A percentile compares a stretch with the other conserved stretches of the same genome.
Evolutionary conservation across 2,797 vertebrate genomes (phyloP).

Genomic region (Crenuchus spilurus): DNA sequence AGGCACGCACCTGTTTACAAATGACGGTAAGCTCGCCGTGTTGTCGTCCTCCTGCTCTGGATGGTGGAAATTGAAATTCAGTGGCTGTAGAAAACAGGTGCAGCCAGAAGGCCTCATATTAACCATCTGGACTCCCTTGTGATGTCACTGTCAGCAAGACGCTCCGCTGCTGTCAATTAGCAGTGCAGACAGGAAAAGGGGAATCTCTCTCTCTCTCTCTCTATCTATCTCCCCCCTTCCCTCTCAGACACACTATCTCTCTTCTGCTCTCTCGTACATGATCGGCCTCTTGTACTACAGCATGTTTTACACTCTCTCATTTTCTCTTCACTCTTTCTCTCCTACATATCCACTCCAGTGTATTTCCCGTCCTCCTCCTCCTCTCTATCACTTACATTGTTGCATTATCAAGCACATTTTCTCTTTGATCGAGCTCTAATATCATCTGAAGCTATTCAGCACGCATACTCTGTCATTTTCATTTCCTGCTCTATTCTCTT

Average conservation of each 20-base stretch:
- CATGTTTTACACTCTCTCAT: slow-evolving; percentile 42
- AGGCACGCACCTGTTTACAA: slow-evolving; percentile 47
- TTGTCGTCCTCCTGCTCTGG: slow-evolving; percentile 27
- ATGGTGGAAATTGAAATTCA: slow-evolving; percentile 53
- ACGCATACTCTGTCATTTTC: background rate
- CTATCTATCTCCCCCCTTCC: slow-evolving; percentile 25
- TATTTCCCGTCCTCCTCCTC: background rate
- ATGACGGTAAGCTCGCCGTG: slow-evolving; percentile 28
- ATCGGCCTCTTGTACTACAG: slow-evolving; percentile 33
- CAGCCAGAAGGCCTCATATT: slow-evolving; percentile 58
- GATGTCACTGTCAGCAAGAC: slow-evolving; percentile 58
- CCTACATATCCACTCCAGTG: background rate
- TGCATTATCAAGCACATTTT: background rate
- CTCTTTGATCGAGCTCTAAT: background rate
- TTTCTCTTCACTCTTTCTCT: slow-evolving; percentile 26
- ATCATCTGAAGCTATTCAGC: background rate
- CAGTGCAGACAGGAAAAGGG: slow-evolving; percentile 46
- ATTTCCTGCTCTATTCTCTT: background rate
- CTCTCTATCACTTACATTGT: background rate
- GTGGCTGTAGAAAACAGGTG: slow-evolving; percentile 60
- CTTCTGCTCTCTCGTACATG: slow-evolving; percentile 23
- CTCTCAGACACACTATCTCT: slow-evolving; percentile 31
- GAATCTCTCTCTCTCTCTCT: slow-evolving; percentile 43
- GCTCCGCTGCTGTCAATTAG: slow-evolving; percentile 62
- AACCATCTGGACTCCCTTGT: slow-evolving; percentile 61